Evolutionary conservation across 2,797 vertebrate species (phyloP), one percentile per base, ranked within the genome.

Genomic region (Naso thynnoides): DNA sequence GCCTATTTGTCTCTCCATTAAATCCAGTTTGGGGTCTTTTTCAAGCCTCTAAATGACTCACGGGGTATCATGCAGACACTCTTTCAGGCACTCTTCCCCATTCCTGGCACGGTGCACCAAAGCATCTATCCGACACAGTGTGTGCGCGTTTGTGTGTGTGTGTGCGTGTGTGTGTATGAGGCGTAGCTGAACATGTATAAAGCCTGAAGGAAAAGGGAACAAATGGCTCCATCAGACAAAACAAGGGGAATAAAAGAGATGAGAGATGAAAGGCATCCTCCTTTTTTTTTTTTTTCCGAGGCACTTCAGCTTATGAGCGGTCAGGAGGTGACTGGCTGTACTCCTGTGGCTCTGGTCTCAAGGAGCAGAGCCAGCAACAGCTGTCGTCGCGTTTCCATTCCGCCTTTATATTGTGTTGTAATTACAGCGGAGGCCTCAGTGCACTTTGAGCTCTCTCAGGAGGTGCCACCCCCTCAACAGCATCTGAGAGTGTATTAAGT

Each of bases 211-310:
- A 69, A 76, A 76, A 61, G 41, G 24, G 84, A 86, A 87, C 83
- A 88, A 91, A 91, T 84, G 84, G 82, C 77, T 80, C 75, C 74
- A 89, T 89, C 85, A 86, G 77, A 89, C 86, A 90, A 90, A 90
- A 87, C 70, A 66, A 21, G 1, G 53, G 44, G 75, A 86, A 88
- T 79, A 81, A 87, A 87, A 77, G 74, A 75, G 60, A 79, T 86
- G 83, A 88, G 66, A 76, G 83, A 86, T 84, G 72, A 90, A 91
- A 84, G 78, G 26, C 38, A 24, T 48, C 38, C 15, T 21, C 29
- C 64, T 81, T 69, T 67, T 33, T 71, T 78, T 76, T 69, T 67
- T 33, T 71, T 78, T 76, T 26, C 26, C 1, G 19, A 65, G 68
- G 36, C 80, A 79, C 88, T 91, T 86, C 71, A 86, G 78, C 69